These are phyloP conservation scores for Torymus texanus DNA, from an alignment of 2,888 invertebrate species.

Conservation along the genomic window DNA sequence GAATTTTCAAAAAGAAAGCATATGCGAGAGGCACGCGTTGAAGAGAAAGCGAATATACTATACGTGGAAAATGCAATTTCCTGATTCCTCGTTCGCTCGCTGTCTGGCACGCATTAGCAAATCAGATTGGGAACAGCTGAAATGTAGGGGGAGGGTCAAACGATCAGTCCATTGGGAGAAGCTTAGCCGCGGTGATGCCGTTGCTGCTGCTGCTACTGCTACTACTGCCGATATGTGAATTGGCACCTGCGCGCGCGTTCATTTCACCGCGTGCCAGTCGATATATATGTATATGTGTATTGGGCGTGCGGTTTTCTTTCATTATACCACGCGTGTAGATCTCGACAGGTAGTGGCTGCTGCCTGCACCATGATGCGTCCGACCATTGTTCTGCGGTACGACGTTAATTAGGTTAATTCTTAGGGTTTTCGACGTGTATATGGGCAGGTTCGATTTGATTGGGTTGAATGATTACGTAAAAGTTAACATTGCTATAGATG, in stretches of 20 bases:
- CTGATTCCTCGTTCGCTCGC: background rate
- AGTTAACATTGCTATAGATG: too few relatives aligned
- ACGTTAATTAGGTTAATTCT: too few relatives aligned
- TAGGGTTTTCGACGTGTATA: background rate
- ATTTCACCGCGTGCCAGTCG: too few relatives aligned
- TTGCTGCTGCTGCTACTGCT: background rate
- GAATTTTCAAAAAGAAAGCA: background rate
- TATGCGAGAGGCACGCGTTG: background rate
- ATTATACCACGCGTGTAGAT: too few relatives aligned
- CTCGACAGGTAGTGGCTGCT: background rate
- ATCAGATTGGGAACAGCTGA: constrained; percentile 13
- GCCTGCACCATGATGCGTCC: background rate
- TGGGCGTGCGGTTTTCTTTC: too few relatives aligned
- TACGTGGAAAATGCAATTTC: constrained; percentile 5
- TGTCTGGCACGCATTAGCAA: constrained; percentile 12
- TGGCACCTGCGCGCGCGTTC: background rate
- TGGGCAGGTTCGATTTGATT: too few relatives aligned
- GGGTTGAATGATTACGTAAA: too few relatives aligned
- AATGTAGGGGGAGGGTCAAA: constrained; percentile 4
- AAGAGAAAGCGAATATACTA: background rate
- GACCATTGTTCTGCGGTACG: background rate
- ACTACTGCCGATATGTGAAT: background rate
- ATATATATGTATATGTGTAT: too few relatives aligned
- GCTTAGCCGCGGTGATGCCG: background rate
- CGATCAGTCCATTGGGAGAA: constrained; percentile 12